Percentiles rank a stretch among this genome's conserved stretches.
phyloP scores from a whole-genome alignment of 2,888 invertebrate genomes.

The Eurytoma adleriae region DNA sequence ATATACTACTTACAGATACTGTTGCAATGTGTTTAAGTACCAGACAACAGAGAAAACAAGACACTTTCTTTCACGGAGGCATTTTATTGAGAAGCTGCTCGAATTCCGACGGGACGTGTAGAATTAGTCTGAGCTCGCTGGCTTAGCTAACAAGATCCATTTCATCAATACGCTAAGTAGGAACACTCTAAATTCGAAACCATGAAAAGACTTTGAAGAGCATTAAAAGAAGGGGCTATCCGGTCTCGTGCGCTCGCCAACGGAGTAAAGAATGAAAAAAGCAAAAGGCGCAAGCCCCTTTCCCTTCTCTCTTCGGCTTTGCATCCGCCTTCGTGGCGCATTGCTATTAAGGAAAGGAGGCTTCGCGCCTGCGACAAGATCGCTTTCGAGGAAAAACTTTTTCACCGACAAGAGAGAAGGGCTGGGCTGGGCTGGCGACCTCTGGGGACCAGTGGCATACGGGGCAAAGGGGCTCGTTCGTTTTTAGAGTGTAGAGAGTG shows the following conservation, averaged over 20 bases:
- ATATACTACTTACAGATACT: too few species aligned
- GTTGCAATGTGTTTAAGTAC: too few species aligned
- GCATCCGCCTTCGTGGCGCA: neutral
- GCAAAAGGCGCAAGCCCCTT: constrained; percentile 33
- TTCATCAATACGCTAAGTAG: constrained; percentile 63
- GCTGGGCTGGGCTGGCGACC: neutral
- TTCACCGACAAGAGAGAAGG: neutral
- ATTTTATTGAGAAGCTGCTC: constrained; percentile 75
- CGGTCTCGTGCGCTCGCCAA: constrained; percentile 21
- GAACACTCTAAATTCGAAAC: constrained; percentile 75
- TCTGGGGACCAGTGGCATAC: too few species aligned
- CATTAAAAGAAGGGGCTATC: neutral
- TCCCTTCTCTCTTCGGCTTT: constrained; percentile 21
- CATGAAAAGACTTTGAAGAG: constrained; percentile 35
- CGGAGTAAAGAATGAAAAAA: too few species aligned
- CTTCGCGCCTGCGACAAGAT: too few species aligned
- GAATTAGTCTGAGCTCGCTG: constrained; percentile 12
- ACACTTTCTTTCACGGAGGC: constrained; percentile 68
- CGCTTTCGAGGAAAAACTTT: neutral
- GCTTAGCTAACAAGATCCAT: constrained; percentile 28
- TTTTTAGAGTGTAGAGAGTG: constrained; percentile 60
- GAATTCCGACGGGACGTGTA: constrained; percentile 1
- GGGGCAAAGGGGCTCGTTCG: constrained; percentile 52
- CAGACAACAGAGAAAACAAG: too few species aligned
- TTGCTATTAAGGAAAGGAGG: too few species aligned